Conservation (phyloP, 37 sponge, comb jelly and placozoan species). For the Axinella damicornis region DNA sequence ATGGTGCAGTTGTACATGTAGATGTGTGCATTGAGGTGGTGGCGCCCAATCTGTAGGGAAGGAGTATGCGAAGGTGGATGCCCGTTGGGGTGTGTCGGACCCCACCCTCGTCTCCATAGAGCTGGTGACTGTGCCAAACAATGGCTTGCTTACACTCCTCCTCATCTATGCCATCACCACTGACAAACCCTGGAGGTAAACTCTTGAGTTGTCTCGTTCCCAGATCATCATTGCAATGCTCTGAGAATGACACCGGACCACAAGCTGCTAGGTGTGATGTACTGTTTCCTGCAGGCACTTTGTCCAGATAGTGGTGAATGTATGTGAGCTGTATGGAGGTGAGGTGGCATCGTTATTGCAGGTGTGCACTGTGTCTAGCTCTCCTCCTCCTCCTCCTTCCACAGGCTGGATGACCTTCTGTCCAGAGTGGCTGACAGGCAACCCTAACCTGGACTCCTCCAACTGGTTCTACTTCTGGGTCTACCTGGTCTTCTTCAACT, state of each 20-base stretch:
- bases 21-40: too few species aligned
- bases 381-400: too few species aligned
- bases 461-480: conserved; percentile 73
- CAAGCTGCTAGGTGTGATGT: too few species aligned
- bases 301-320: conserved; percentile 57
- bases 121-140: conserved; percentile 69
- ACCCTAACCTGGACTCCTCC: conserved; percentile 58
- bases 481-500: conserved; percentile 85
- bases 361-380: too few species aligned
- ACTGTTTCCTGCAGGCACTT: conserved; percentile 70
- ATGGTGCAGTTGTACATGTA: too few species aligned
- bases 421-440: conserved; percentile 85
- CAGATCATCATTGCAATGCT: not conserved
- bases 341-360: too few species aligned
- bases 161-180: conserved; percentile 66
- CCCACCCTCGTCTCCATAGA: conserved; percentile 75
- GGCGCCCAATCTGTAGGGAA: conserved; percentile 56
- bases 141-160: conserved; percentile 54
- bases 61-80: conserved; percentile 81
- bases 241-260: too few species aligned
- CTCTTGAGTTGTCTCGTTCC: not conserved
- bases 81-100: conserved; percentile 75
- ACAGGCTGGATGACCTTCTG: conserved; percentile 86
- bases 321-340: conserved; percentile 90
- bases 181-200: conserved; percentile 57